A percentile compares a stretch with the other conserved stretches of the same genome.
Conservation (phyloP, 2,113 vertebrate genomes). For the Muntiacus muntjak region DNA sequence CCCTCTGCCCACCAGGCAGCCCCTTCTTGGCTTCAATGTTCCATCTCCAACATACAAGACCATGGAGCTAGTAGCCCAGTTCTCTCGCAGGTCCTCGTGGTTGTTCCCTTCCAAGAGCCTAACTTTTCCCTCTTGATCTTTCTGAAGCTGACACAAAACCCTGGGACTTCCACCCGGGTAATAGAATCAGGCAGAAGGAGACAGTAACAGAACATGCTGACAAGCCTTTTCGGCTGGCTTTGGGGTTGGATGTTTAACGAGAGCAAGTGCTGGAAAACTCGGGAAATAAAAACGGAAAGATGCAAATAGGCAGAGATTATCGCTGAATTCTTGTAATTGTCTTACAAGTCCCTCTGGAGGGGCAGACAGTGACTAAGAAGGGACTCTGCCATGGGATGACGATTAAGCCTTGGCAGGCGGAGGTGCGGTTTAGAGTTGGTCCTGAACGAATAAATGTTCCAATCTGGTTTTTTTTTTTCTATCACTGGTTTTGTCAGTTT, state of each 20-base stretch:
- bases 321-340: conserved; percentile 75
- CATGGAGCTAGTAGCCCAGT: rapidly evolving
- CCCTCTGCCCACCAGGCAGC: not conserved
- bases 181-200: conserved; percentile 67
- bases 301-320: conserved; percentile 74
- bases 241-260: conserved; percentile 44
- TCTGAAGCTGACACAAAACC: conserved; percentile 59
- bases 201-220: not conserved
- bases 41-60: not conserved
- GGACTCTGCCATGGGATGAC: conserved; percentile 67
- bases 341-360: conserved; percentile 75
- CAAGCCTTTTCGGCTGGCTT: not conserved
- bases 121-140: not conserved
- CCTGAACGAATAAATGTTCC: conserved; percentile 76
- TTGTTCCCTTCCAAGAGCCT: not conserved
- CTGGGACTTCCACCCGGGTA: conserved; percentile 59
- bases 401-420: conserved; percentile 75
- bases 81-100: rapidly evolving
- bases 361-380: conserved; percentile 76
- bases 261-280: conserved; percentile 66
- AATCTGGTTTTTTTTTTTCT: conserved; percentile 36
- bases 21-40: not conserved
- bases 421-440: conserved; percentile 76
- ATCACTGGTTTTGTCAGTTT: conserved; percentile 66
- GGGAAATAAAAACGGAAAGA: conserved; percentile 74